Conservation (phyloP, 1,140 invertebrate genomes). For the Zaprionus ghesquierei region DNA sequence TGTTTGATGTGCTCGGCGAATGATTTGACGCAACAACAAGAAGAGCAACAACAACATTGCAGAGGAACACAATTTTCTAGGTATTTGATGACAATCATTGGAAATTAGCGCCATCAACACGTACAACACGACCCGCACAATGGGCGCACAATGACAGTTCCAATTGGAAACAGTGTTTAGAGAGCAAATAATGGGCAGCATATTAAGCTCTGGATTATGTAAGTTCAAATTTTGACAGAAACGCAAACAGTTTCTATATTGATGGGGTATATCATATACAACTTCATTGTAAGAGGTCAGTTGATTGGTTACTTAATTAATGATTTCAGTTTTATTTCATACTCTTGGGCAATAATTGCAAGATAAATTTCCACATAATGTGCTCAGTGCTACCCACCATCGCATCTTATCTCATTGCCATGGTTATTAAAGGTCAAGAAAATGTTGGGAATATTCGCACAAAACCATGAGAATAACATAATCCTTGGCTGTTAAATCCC, state of each 20-base stretch:
- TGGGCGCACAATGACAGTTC: neutral
- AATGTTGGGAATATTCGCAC: no score
- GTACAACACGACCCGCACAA: slow-evolving; percentile 6
- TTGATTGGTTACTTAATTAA: no score
- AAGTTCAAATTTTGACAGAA: neutral
- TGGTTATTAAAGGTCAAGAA: no score
- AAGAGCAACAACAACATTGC: neutral
- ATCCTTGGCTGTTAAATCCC: no score
- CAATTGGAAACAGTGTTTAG: neutral
- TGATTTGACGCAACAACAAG: slow-evolving; percentile 29
- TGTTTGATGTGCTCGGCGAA: slow-evolving; percentile 28
- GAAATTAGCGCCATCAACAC: slow-evolving; percentile 52
- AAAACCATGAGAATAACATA: no score
- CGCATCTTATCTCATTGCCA: no score
- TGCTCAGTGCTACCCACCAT: no score
- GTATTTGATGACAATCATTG: slow-evolving; percentile 45
- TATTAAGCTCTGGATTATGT: neutral
- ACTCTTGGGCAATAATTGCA: neutral
- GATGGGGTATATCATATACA: no score
- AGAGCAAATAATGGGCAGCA: neutral
- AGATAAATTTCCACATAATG: neutral
- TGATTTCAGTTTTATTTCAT: neutral
- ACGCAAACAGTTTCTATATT: neutral
- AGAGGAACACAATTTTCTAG: slow-evolving; percentile 11
- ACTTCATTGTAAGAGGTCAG: no score